Percentiles rank a stretch among this genome's conserved stretches.
Evolutionary conservation across 2,797 vertebrate genomes (phyloP).

Genomic region (Sylvilagus floridanus): DNA sequence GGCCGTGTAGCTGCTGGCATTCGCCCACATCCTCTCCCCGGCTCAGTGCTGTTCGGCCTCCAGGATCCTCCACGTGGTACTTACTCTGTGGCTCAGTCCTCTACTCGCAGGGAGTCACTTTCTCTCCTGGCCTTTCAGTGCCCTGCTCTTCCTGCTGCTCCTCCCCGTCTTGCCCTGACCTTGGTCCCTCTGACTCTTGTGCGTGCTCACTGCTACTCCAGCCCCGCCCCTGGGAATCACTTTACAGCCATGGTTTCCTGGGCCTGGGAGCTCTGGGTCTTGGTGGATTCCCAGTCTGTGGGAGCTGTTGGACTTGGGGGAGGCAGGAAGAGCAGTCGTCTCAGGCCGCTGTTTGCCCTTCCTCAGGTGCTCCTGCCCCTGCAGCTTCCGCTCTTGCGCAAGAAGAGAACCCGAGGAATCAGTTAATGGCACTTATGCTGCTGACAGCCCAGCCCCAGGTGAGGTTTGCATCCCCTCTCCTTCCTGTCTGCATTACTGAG

Average conservation of each 20-base stretch:
- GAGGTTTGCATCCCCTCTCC: background rate
- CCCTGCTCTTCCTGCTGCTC: background rate
- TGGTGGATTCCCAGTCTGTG: background rate
- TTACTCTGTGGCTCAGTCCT: background rate
- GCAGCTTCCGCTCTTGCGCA: conserved; percentile 75
- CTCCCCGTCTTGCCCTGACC: background rate
- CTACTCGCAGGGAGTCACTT: background rate
- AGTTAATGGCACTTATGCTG: conserved; percentile 78
- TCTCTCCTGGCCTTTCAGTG: background rate
- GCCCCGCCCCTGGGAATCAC: background rate
- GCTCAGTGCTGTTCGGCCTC: background rate
- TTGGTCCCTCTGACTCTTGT: background rate
- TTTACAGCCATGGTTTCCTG: background rate
- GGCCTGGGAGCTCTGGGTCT: background rate
- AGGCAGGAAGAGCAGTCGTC: background rate
- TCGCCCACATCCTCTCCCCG: background rate
- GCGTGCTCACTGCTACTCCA: background rate
- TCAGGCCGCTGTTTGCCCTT: conserved; percentile 34
- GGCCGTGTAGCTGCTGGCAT: background rate
- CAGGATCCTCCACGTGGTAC: conserved; percentile 68
- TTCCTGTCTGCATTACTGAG: background rate
- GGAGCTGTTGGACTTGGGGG: background rate
- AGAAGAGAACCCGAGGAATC: conserved; percentile 81
- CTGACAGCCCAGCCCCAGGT: conserved; percentile 81
- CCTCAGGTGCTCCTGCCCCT: conserved; percentile 62